Percentiles rank a stretch among this genome's conserved stretches.
These are phyloP conservation scores for Empidonax traillii DNA, from an alignment of 2,113 vertebrate genomes.

Conservation along the genomic window DNA sequence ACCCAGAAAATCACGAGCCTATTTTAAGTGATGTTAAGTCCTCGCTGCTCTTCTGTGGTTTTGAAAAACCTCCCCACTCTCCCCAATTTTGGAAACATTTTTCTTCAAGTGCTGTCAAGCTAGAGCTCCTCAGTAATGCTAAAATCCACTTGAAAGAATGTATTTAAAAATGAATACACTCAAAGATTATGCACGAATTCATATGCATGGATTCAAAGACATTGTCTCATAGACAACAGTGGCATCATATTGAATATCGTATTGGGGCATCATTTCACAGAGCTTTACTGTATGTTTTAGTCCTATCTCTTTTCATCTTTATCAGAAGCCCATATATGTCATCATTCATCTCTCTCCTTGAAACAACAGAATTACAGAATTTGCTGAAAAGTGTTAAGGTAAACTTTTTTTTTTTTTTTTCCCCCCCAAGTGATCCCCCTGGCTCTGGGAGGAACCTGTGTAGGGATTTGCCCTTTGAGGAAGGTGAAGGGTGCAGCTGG, in stretches of 20 bases:
- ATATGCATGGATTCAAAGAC: slow-evolving; percentile 58
- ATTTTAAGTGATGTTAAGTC: neutral
- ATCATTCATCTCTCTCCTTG: slow-evolving; percentile 39
- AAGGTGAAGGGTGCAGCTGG: neutral
- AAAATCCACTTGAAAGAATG: slow-evolving; percentile 51
- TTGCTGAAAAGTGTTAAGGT: slow-evolving; percentile 26
- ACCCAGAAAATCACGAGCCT: neutral
- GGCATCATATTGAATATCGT: slow-evolving; percentile 34
- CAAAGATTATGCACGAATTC: slow-evolving; percentile 45
- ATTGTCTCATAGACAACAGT: slow-evolving; percentile 56
- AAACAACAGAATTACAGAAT: slow-evolving; percentile 28
- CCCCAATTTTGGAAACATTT: slow-evolving; percentile 29
- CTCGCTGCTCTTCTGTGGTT: neutral
- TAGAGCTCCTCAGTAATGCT: slow-evolving; percentile 18
- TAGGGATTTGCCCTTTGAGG: neutral
- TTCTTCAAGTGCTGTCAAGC: slow-evolving; percentile 29
- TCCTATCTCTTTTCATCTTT: slow-evolving; percentile 59
- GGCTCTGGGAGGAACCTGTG: neutral
- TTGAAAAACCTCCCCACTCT: neutral
- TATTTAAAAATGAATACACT: slow-evolving; percentile 47
- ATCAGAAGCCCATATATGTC: slow-evolving; percentile 59
- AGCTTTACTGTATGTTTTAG: slow-evolving; percentile 37
- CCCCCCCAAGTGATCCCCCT: neutral
- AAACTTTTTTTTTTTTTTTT: neutral
- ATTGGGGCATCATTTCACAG: slow-evolving; percentile 13